phyloP scores from a whole-genome alignment of 2,113 vertebrate genomes.

The Riparia riparia region DNA sequence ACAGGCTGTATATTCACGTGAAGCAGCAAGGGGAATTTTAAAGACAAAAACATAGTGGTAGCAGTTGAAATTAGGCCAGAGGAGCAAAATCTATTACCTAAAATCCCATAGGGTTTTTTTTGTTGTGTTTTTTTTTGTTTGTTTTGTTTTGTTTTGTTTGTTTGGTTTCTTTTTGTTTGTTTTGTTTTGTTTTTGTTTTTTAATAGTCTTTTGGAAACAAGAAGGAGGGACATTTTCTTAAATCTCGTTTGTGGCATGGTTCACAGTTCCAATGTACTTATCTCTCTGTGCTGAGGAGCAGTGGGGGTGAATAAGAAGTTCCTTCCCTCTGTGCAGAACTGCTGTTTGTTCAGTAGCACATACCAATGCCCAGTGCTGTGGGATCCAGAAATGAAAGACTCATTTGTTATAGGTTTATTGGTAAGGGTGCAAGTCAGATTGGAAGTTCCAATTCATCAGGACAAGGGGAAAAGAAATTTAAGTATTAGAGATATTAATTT shows the following conservation, averaged over 20 bases:
- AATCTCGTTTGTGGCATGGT: background rate
- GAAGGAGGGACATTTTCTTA: background rate
- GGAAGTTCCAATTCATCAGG: background rate
- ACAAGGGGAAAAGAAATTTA: background rate
- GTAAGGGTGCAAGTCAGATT: background rate
- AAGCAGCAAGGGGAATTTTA: background rate
- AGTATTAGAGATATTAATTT: background rate
- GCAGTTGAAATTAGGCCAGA: background rate
- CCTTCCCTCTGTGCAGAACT: background rate
- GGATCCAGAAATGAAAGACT: slow-evolving; percentile 17
- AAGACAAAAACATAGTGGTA: background rate
- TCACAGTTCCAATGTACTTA: background rate
- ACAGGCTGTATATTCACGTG: background rate
- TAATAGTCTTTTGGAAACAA: background rate
- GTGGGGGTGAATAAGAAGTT: background rate
- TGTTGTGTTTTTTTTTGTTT: too few species aligned
- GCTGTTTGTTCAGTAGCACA: slow-evolving; percentile 28
- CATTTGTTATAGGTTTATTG: background rate
- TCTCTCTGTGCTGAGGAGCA: background rate
- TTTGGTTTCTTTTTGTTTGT: too few species aligned
- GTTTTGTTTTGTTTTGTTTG: too few species aligned
- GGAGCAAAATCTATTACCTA: background rate
- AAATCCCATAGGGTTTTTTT: background rate
- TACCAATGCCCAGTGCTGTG: background rate
- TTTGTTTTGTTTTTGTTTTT: background rate